Percentiles rank a stretch among this genome's conserved stretches.
phyloP scores from a whole-genome alignment of 2,797 vertebrate species.

The Eurystomus glaucurus region DNA sequence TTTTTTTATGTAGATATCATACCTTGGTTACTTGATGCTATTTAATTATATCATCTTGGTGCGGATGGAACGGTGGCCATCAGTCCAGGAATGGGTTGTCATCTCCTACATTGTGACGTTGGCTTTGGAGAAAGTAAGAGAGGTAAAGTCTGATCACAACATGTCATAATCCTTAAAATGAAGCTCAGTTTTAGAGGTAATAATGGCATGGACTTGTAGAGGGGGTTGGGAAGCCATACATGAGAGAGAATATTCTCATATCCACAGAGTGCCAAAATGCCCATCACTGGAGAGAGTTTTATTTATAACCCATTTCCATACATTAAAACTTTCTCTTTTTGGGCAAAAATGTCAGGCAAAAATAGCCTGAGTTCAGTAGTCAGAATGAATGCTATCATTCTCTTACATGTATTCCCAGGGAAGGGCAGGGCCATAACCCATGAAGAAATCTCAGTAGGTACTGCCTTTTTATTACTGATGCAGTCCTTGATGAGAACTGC shows the following conservation, averaged over 20 bases:
- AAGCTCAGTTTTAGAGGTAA: not conserved
- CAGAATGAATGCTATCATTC: not conserved
- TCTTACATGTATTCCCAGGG: not conserved
- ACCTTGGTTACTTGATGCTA: slow-evolving; percentile 95
- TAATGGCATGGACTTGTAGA: not conserved
- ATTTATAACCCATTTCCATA: not conserved
- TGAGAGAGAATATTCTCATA: not conserved
- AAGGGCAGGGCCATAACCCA: not conserved
- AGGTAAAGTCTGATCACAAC: slow-evolving; percentile 84
- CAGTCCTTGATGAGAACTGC: not conserved
- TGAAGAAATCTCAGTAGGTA: not conserved
- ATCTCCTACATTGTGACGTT: slow-evolving; percentile 96
- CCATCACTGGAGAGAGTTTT: not conserved
- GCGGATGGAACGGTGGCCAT: slow-evolving; percentile 96
- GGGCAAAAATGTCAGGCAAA: not conserved
- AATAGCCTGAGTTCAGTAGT: not conserved
- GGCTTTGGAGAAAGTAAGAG: slow-evolving; percentile 95
- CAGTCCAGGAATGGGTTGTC: slow-evolving; percentile 94
- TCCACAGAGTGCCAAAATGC: not conserved
- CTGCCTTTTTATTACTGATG: not conserved
- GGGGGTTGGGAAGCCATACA: not conserved
- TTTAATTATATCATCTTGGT: slow-evolving; percentile 99
- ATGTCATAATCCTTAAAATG: not conserved
- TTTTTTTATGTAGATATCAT: slow-evolving; percentile 88
- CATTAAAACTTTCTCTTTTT: not conserved